Percentiles rank a stretch among this genome's conserved stretches.
phyloP scores from a whole-genome alignment of 2,888 invertebrate species.

The Eurytoma adleriae region DNA sequence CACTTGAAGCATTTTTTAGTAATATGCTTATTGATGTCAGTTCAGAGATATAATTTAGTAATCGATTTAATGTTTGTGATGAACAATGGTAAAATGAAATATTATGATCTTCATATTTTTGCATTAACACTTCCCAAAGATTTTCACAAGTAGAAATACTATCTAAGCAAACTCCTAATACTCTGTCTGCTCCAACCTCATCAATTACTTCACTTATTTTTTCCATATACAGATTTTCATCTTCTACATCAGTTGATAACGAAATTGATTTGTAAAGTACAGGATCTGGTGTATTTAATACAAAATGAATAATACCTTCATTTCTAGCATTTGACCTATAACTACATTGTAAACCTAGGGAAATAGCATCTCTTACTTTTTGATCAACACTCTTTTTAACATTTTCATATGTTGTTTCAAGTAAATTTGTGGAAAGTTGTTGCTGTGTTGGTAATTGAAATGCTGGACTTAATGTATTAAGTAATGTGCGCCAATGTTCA shows the following conservation, averaged over 20 bases:
- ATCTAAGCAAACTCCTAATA: slow-evolving; percentile 61
- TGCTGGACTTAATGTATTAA: slow-evolving; percentile 57
- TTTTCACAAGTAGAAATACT: slow-evolving; percentile 62
- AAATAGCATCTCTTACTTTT: slow-evolving; percentile 56
- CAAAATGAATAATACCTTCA: slow-evolving; percentile 64
- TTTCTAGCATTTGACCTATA: slow-evolving; percentile 57
- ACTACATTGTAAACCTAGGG: slow-evolving; percentile 59
- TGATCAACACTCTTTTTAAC: slow-evolving; percentile 57
- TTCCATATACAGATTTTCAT: slow-evolving; percentile 59
- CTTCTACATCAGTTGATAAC: slow-evolving; percentile 60
- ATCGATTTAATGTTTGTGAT: slow-evolving; percentile 62
- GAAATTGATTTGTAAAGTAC: slow-evolving; percentile 60
- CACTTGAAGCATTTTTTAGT: slow-evolving; percentile 56
- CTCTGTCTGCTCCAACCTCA: slow-evolving; percentile 58
- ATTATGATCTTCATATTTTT: slow-evolving; percentile 59
- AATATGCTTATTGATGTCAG: slow-evolving; percentile 51
- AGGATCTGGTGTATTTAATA: slow-evolving; percentile 63
- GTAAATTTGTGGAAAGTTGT: slow-evolving; percentile 52
- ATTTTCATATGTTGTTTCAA: slow-evolving; percentile 56
- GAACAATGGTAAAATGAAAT: slow-evolving; percentile 61
- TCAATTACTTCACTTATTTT: slow-evolving; percentile 59
- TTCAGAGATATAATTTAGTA: slow-evolving; percentile 61
- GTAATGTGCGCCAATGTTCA: slow-evolving; percentile 57
- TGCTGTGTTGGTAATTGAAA: slow-evolving; percentile 57
- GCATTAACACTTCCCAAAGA: slow-evolving; percentile 59